phyloP scores from a whole-genome alignment of 2,888 invertebrate species.

The Hermaeophaga mercurialis region DNA sequence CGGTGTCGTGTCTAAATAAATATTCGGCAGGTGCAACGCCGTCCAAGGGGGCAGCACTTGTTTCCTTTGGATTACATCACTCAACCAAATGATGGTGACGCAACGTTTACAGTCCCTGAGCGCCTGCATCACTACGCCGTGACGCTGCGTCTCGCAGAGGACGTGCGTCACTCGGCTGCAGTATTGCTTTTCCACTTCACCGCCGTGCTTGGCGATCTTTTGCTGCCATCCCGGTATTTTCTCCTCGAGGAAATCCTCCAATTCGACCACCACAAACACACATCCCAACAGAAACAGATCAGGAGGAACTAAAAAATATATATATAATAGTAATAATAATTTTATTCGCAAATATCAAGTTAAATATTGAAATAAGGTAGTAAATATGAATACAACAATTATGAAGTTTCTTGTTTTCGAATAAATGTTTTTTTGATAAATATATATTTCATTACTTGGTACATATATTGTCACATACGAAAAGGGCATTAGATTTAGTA shows the following conservation, averaged over 20 bases:
- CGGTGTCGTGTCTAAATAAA: constrained; percentile 69
- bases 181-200: constrained; percentile 85
- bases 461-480: too few relatives aligned
- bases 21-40: constrained; percentile 86
- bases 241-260: constrained; percentile 52
- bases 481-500: too few relatives aligned
- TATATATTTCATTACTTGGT: too few relatives aligned
- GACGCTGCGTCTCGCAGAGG: constrained; percentile 87
- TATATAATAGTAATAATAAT: background rate
- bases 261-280: constrained; percentile 74
- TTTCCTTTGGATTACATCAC: constrained; percentile 85
- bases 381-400: too few relatives aligned
- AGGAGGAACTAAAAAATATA: constrained; percentile 72
- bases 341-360: too few relatives aligned
- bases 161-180: constrained; percentile 89
- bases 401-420: too few relatives aligned
- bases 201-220: constrained; percentile 55
- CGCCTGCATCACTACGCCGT: constrained; percentile 88
- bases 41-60: constrained; percentile 92
- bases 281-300: constrained; percentile 92
- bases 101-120: constrained; percentile 71
- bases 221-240: constrained; percentile 53
- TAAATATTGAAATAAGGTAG: too few relatives aligned
- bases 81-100: constrained; percentile 88
- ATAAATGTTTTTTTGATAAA: too few relatives aligned